Conservation (phyloP, 2,888 invertebrate genomes). For the Chironomus tentans region DNA sequence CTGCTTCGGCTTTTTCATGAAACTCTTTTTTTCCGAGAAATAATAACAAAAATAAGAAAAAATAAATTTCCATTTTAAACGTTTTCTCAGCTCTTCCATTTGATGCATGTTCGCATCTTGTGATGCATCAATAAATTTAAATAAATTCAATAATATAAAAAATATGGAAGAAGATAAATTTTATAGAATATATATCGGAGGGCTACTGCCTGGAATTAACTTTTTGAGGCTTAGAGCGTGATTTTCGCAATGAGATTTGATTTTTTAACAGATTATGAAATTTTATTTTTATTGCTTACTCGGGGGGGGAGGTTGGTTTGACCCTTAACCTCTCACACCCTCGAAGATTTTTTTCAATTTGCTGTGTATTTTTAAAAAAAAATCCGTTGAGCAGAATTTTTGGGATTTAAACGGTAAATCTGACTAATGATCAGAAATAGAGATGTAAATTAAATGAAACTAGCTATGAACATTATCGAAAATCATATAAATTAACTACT, state of each 20-base stretch:
- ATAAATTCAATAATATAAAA: background rate
- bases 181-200: background rate
- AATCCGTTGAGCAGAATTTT: too few species aligned
- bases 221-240: background rate
- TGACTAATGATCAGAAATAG: too few species aligned
- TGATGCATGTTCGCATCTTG: background rate
- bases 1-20: background rate
- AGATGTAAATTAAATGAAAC: too few species aligned
- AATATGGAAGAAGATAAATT: background rate
- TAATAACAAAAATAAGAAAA: background rate
- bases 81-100: conserved; percentile 24
- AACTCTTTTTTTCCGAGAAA: background rate
- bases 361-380: too few species aligned
- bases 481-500: too few species aligned
- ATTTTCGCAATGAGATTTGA: background rate
- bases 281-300: too few species aligned
- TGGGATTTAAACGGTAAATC: too few species aligned
- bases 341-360: too few species aligned
- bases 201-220: background rate
- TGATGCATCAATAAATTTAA: conserved; percentile 21
- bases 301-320: too few species aligned
- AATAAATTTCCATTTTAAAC: conserved; percentile 26
- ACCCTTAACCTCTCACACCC: too few species aligned
- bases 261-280: too few species aligned
- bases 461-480: too few species aligned